These are phyloP conservation scores for Acrobasis suavella DNA, from an alignment of 2,888 invertebrate species.

Conservation along the genomic window DNA sequence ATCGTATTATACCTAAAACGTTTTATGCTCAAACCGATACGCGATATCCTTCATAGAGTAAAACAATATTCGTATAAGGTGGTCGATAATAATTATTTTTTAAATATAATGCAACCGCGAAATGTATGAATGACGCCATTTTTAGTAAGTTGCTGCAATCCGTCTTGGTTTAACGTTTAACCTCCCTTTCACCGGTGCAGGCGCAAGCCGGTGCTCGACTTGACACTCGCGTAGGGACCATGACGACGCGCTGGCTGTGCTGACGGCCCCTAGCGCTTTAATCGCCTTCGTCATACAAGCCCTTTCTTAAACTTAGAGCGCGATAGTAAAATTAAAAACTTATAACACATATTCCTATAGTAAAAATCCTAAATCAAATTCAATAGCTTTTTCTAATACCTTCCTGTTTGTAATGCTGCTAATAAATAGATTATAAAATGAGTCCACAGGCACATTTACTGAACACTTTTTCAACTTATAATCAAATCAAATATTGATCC, in stretches of 20 bases:
- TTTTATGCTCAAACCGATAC: constrained; percentile 29
- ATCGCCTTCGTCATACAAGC: constrained; percentile 22
- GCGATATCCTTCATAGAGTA: constrained; percentile 43
- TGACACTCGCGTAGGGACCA: constrained; percentile 41
- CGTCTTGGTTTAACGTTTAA: constrained; percentile 68
- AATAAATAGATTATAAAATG: too few species aligned
- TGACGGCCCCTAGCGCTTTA: constrained; percentile 25
- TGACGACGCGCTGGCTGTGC: constrained; percentile 61
- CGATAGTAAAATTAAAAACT: not conserved
- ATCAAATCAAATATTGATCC: too few species aligned
- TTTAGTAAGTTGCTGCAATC: constrained; percentile 77
- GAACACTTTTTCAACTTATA: too few species aligned
- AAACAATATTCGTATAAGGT: constrained; percentile 42
- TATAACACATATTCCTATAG: not conserved
- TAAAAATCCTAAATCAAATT: too few species aligned
- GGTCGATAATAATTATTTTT: constrained; percentile 55
- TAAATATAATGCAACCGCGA: constrained; percentile 67
- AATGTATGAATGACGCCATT: constrained; percentile 78
- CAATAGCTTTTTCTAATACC: too few species aligned
- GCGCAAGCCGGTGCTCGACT: constrained; percentile 40
- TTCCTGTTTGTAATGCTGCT: too few species aligned
- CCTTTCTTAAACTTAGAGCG: not conserved
- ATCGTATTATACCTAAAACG: too few species aligned
- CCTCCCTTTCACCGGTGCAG: constrained; percentile 74
- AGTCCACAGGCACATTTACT: too few species aligned